Percentiles rank a stretch among this genome's conserved stretches.
Conservation (phyloP, 1,140 invertebrate species). For the Bactericera cockerelli region DNA sequence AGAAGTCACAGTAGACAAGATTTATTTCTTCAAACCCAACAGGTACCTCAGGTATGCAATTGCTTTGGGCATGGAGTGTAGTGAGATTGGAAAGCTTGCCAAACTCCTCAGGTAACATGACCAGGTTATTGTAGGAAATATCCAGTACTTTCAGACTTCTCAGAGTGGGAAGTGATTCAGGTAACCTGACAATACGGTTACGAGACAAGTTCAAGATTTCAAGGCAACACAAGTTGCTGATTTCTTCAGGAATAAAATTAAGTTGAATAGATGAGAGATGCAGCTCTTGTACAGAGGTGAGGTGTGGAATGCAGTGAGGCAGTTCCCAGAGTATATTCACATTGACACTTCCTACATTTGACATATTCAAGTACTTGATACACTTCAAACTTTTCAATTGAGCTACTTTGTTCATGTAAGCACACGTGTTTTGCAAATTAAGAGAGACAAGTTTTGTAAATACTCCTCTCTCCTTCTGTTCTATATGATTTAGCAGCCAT, state of each 20-base stretch:
- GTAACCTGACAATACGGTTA: not conserved
- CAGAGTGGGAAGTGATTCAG: not conserved
- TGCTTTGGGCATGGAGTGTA: too few species aligned
- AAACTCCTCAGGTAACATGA: not conserved
- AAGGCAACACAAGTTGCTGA: not conserved
- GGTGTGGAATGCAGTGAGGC: not conserved
- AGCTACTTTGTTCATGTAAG: not conserved
- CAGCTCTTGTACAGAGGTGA: not conserved
- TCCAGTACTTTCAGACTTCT: not conserved
- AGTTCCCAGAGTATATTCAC: not conserved
- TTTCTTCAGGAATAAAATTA: not conserved
- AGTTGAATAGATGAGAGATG: not conserved
- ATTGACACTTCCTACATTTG: not conserved
- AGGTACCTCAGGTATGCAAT: too few species aligned
- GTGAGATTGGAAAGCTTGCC: not conserved
- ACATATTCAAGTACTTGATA: not conserved
- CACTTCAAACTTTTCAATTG: not conserved
- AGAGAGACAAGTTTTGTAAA: not conserved
- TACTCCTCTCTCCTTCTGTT: not conserved
- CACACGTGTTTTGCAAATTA: not conserved
- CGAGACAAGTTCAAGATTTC: not conserved
- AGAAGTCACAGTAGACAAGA: not conserved
- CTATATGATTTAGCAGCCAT: not conserved
- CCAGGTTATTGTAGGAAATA: not conserved
- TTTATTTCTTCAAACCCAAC: too few species aligned